phyloP scores from a whole-genome alignment of 2,797 vertebrate genomes.

The Alosa sapidissima region DNA sequence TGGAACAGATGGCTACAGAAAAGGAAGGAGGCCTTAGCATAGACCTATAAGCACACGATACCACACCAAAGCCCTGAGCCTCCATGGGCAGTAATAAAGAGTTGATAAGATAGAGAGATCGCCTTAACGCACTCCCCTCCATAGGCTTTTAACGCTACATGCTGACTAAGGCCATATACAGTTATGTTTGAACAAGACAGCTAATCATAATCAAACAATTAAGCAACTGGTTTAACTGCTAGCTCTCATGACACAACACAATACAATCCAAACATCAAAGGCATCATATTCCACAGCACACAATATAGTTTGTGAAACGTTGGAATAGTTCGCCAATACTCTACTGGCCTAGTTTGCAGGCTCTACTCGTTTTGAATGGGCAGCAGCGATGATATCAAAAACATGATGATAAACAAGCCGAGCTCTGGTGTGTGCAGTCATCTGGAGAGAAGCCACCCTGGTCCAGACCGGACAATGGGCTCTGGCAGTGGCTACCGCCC shows the following conservation, averaged over 20 bases:
- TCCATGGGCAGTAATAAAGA: neutral
- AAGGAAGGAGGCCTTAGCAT: neutral
- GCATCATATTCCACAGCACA: neutral
- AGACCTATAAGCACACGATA: neutral
- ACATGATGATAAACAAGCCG: neutral
- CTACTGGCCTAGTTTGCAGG: neutral
- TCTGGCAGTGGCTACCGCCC: neutral
- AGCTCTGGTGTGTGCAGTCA: neutral
- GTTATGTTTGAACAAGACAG: neutral
- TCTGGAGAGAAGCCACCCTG: neutral
- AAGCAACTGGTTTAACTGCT: neutral
- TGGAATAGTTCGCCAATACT: neutral
- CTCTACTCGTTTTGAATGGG: neutral
- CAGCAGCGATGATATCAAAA: neutral
- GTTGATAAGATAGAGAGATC: neutral
- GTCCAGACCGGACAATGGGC: neutral
- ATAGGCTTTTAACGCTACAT: neutral
- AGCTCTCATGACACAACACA: neutral
- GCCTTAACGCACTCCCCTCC: neutral
- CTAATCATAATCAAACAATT: neutral
- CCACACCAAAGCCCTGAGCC: neutral
- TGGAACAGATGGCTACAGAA: neutral
- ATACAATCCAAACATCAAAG: neutral
- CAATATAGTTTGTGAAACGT: neutral
- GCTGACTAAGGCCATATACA: neutral